Conservation (phyloP, 2,797 vertebrate species). For the Gymnodraco acuticeps region DNA sequence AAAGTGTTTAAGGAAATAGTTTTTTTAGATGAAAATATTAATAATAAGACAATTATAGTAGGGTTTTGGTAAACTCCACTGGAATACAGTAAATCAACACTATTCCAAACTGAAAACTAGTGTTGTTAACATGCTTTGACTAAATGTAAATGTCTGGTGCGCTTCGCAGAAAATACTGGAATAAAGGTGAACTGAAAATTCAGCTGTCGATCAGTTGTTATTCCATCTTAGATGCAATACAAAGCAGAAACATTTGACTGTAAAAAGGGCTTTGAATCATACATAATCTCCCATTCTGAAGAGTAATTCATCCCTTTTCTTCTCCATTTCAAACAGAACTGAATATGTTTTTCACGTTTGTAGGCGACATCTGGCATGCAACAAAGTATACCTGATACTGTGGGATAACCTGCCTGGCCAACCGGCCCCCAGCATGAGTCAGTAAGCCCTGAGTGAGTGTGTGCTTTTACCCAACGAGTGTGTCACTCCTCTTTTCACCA, state of each 20-base stretch:
- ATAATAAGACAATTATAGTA: neutral
- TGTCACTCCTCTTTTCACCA: slow-evolving; percentile 52
- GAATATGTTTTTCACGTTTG: slow-evolving; percentile 33
- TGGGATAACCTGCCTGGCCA: slow-evolving; percentile 52
- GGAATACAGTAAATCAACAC: neutral
- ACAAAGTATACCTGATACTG: slow-evolving; percentile 48
- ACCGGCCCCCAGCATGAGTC: slow-evolving; percentile 66
- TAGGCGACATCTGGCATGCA: slow-evolving; percentile 59
- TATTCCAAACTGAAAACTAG: neutral
- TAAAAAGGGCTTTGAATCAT: slow-evolving; percentile 29
- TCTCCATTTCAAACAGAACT: slow-evolving; percentile 44
- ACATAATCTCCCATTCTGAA: slow-evolving; percentile 13
- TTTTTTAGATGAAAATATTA: neutral
- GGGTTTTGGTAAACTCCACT: neutral
- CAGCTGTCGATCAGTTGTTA: neutral
- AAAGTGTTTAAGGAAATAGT: neutral
- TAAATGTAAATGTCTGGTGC: neutral
- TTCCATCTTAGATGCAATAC: slow-evolving; percentile 13
- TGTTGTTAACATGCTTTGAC: neutral
- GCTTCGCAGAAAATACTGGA: neutral
- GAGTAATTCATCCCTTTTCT: slow-evolving; percentile 18
- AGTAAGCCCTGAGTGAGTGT: slow-evolving; percentile 58
- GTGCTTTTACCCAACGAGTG: slow-evolving; percentile 33
- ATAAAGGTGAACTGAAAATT: neutral
- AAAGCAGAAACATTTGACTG: neutral